Evolutionary conservation across 2,888 invertebrate genomes (phyloP).

Genomic region (Ecdyonurus torrentis): DNA sequence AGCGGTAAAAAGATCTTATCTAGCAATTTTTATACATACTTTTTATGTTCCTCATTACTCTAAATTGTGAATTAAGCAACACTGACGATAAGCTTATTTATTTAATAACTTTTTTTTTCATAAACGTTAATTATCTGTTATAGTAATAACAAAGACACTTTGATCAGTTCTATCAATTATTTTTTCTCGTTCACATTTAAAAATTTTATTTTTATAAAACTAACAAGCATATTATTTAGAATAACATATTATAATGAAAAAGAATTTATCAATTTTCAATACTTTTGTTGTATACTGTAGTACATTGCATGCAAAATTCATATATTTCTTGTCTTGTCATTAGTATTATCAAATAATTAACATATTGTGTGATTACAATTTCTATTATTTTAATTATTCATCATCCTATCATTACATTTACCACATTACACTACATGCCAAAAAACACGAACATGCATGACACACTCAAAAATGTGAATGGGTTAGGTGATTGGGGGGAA

Average conservation of each 20-base stretch:
- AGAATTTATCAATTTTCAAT: no score
- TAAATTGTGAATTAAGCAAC: neutral
- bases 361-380: neutral
- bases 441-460: neutral
- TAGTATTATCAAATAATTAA: neutral
- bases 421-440: neutral
- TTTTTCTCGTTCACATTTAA: no score
- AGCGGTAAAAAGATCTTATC: neutral
- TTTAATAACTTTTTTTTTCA: neutral
- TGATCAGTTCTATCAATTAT: no score
- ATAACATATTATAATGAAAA: no score
- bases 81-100: neutral
- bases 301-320: no score
- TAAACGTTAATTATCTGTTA: neutral
- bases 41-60: neutral
- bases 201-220: no score
- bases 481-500: neutral
- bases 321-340: no score
- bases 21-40: neutral
- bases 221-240: no score
- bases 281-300: no score
- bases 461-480: neutral
- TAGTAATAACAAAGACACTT: no score
- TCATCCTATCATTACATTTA: neutral
- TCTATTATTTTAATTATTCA: neutral